phyloP scores from a whole-genome alignment of 1,140 invertebrate species.

The Brachionus asplanchnoidis region DNA sequence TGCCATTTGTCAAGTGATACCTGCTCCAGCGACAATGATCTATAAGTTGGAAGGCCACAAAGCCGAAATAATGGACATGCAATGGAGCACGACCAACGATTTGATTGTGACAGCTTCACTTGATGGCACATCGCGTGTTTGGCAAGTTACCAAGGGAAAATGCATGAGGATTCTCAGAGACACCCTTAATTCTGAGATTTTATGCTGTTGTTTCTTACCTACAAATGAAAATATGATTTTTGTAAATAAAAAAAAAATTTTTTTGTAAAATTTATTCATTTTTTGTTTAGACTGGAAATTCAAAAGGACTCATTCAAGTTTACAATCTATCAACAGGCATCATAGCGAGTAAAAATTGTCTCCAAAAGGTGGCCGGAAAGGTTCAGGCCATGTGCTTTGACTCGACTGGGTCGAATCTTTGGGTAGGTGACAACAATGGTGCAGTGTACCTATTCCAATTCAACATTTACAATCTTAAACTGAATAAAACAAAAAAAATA shows the following conservation, averaged over 20 bases:
- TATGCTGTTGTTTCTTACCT: conserved; percentile 75
- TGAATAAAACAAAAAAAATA: conserved; percentile 63
- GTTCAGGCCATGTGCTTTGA: conserved; percentile 72
- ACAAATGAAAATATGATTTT: conserved; percentile 81
- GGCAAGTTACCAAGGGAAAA: conserved; percentile 53
- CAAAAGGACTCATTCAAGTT: conserved; percentile 69
- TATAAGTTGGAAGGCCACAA: conserved; percentile 70
- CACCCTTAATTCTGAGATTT: conserved; percentile 63
- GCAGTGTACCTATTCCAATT: conserved; percentile 67
- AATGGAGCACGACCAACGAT: conserved; percentile 81
- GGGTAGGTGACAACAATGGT: conserved; percentile 77
- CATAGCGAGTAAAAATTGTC: conserved; percentile 65
- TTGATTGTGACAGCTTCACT: conserved; percentile 71
- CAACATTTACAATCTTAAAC: conserved; percentile 67
- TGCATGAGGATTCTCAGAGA: conserved; percentile 63
- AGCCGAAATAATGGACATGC: conserved; percentile 71
- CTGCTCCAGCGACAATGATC: conserved; percentile 65
- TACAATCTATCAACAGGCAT: conserved; percentile 81
- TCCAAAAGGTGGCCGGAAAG: conserved; percentile 69
- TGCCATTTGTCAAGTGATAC: conserved; percentile 73
- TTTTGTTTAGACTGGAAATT: conserved; percentile 66
- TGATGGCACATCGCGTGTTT: conserved; percentile 71
- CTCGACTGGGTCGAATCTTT: conserved; percentile 70
- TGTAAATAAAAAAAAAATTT: conserved; percentile 57
- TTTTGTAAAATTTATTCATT: not conserved